Evolutionary conservation across 2,888 invertebrate species (phyloP), one percentile per base, ranked within the genome.

Genomic region (Sphaerophoria rueppellii): DNA sequence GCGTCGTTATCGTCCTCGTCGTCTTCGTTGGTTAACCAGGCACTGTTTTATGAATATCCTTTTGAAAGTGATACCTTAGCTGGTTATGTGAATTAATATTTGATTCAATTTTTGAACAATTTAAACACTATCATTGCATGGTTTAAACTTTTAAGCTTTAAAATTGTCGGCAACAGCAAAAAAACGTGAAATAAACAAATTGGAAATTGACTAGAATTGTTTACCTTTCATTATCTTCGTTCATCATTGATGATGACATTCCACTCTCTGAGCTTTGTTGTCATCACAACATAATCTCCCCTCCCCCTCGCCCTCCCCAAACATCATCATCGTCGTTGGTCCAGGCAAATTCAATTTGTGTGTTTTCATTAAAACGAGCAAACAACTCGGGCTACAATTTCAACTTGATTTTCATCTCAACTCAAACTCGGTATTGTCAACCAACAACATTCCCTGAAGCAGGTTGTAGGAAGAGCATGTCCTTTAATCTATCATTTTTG

Each of bases 181-280:
- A 50, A 50, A 14, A 50, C n/a, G 14, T 6, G 6, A 37, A 58
- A 58, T 40, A 16, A 14, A 14, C 4, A 37, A 32, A 61, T n/a
- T 32, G 11, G 7, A 63, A 63, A 48, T 14, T 34, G 63, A 63
- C 34, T 63, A 16, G 35, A 63, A 61, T 4, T 82, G 82, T 82
- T 82, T 82, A 55, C 73, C n/a, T 83, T 79, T 79, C 79, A 83
- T 83, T 83, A 83, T 79, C 78, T 65, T 60, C 40, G 58, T 76
- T 48, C 63, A 14, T 60, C 70, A 58, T 50, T 43, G 57, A 61
- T 50, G 63, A 50, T 60, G 58, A 35, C 35, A 48, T 34, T 63
- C 43, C 54, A 34, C 46, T 52, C 37, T 37, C 52, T 11, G 7
- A 11, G 58, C 7, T 70, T 57, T 60, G 50, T 43, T 69, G 69